These are phyloP conservation scores for Pungitius pungitius DNA, from an alignment of 2,113 vertebrate genomes.

Conservation along the genomic window DNA sequence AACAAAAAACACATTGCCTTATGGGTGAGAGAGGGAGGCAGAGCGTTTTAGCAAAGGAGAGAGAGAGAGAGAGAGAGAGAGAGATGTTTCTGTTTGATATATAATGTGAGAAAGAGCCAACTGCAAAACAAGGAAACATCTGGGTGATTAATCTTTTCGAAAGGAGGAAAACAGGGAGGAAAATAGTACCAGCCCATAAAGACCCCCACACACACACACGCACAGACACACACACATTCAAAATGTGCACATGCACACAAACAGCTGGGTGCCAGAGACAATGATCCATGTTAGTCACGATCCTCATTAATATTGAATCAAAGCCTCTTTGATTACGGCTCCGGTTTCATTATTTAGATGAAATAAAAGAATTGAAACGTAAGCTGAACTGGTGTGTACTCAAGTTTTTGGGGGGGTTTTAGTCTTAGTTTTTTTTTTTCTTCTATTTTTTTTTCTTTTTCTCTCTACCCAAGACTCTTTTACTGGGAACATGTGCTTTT, in stretches of 20 bases:
- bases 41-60: neutral
- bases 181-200: conserved; percentile 61
- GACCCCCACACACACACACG: conserved; percentile 17
- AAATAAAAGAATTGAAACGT: conserved; percentile 5
- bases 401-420: conserved; percentile 3
- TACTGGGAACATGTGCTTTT: conserved; percentile 58
- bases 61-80: conserved; percentile 41
- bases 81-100: conserved; percentile 83
- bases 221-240: conserved; percentile 16
- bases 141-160: conserved; percentile 86
- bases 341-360: conserved; percentile 31
- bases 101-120: conserved; percentile 87
- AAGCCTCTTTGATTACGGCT: conserved; percentile 46
- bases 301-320: conserved; percentile 76
- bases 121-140: conserved; percentile 88
- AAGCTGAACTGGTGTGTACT: conserved; percentile 15
- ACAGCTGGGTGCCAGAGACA: conserved; percentile 66
- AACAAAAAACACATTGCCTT: conserved; percentile 83
- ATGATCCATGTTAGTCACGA: conserved; percentile 58
- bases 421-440: conserved; percentile 38
- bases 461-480: conserved; percentile 16
- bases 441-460: too few species aligned
- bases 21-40: conserved; percentile 9
- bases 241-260: too few species aligned
- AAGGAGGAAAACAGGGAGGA: conserved; percentile 70